These are phyloP conservation scores for Chionodraco myersi DNA, from an alignment of 2,113 vertebrate genomes.

Conservation along the genomic window DNA sequence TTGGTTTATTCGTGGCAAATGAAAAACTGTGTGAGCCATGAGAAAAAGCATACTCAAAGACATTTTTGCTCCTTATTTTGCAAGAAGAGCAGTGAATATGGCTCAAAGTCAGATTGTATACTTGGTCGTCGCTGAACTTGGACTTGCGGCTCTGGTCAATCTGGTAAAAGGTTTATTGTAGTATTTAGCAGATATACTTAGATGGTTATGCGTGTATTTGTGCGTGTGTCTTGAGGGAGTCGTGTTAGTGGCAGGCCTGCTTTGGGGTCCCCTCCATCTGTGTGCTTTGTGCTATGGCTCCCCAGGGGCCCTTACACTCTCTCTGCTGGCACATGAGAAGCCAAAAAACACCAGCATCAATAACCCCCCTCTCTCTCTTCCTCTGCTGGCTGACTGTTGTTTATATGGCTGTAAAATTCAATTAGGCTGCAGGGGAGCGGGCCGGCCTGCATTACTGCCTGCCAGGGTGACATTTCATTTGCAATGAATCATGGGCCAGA, in stretches of 20 bases:
- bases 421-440: slow-evolving; percentile 79
- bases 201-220: slow-evolving; percentile 20
- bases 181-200: slow-evolving; percentile 35
- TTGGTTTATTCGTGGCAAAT: background rate
- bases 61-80: background rate
- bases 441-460: slow-evolving; percentile 77
- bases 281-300: slow-evolving; percentile 62
- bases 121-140: background rate
- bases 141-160: background rate
- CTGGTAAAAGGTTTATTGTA: background rate
- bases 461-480: slow-evolving; percentile 86
- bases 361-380: slow-evolving; percentile 59
- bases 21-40: background rate
- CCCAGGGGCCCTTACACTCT: slow-evolving; percentile 58
- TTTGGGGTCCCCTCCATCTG: slow-evolving; percentile 66
- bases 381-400: slow-evolving; percentile 72
- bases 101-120: background rate
- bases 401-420: slow-evolving; percentile 84
- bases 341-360: slow-evolving; percentile 76
- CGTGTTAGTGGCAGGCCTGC: slow-evolving; percentile 37
- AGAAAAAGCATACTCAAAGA: background rate
- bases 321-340: slow-evolving; percentile 72
- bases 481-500: slow-evolving; percentile 84
- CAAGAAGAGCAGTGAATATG: background rate
- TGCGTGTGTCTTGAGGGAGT: slow-evolving; percentile 42